Evolutionary conservation across 23 tunicate species (phyloP).

Genomic region (Styela plicata): DNA sequence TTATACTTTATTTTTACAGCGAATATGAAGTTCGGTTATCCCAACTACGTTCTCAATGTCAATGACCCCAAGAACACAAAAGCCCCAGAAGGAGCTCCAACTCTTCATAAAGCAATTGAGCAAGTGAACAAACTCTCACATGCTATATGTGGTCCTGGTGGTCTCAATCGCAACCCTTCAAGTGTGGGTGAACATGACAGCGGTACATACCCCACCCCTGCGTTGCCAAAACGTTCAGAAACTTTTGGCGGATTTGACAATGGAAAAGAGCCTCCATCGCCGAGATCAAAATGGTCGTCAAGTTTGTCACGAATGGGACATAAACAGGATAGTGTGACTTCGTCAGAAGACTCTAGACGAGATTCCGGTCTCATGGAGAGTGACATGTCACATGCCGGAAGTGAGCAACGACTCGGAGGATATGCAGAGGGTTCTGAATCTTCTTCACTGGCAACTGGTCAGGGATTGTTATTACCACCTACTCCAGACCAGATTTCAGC

Average conservation of each 20-base stretch:
- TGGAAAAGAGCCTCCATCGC: conserved; percentile 71
- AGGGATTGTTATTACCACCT: conserved; percentile 38
- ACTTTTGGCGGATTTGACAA: conserved; percentile 91
- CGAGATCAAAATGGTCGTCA: conserved; percentile 31
- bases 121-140: conserved; percentile 71
- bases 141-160: conserved; percentile 57
- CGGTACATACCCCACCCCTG: conserved; percentile 18
- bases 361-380: conserved; percentile 51
- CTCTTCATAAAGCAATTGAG: conserved; percentile 64
- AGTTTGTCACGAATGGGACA: conserved; percentile 8
- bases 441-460: conserved; percentile 17
- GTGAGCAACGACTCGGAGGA: conserved; percentile 8
- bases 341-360: conserved; percentile 45
- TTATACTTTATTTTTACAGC: conserved; percentile 34
- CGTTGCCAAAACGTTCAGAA: conserved; percentile 78
- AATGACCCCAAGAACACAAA: conserved; percentile 17
- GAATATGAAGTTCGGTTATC: conserved; percentile 36
- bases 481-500: conserved; percentile 67
- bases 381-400: conserved; percentile 17
- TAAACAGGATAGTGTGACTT: not conserved
- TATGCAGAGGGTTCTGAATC: conserved; percentile 29
- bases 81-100: conserved; percentile 55
- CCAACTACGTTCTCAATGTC: conserved; percentile 13
- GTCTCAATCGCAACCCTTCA: conserved; percentile 56
- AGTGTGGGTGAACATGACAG: conserved; percentile 64